phyloP scores from a whole-genome alignment of 1,140 invertebrate genomes.

The Bombus soroeensis region DNA sequence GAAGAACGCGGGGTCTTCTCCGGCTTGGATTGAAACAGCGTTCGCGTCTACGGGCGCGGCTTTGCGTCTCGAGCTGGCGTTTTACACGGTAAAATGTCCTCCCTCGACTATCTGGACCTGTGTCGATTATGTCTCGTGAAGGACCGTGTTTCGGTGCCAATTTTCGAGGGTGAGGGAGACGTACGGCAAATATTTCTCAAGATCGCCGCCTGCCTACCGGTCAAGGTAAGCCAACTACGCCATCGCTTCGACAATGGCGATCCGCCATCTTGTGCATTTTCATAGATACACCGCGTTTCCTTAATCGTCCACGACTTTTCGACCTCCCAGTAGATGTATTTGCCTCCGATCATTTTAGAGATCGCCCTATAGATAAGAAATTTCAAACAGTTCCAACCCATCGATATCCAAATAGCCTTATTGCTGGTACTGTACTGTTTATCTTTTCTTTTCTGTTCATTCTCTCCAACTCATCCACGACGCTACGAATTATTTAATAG shows the following conservation, averaged over 20 bases:
- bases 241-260: slow-evolving; percentile 67
- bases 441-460: slow-evolving; percentile 20
- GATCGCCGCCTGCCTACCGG: slow-evolving; percentile 85
- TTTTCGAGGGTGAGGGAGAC: slow-evolving; percentile 84
- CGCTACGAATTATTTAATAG: slow-evolving; percentile 40
- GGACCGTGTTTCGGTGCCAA: slow-evolving; percentile 84
- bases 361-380: slow-evolving; percentile 31
- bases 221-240: slow-evolving; percentile 84
- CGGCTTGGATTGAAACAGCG: slow-evolving; percentile 66
- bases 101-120: slow-evolving; percentile 83
- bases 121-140: slow-evolving; percentile 85
- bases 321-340: slow-evolving; percentile 42
- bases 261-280: slow-evolving; percentile 67
- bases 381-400: background rate
- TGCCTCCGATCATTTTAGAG: slow-evolving; percentile 13
- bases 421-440: background rate
- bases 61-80: slow-evolving; percentile 71
- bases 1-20: slow-evolving; percentile 64
- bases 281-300: slow-evolving; percentile 42
- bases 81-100: slow-evolving; percentile 80
- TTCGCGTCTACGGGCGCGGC: slow-evolving; percentile 72
- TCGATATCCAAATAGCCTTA: background rate
- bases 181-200: slow-evolving; percentile 84
- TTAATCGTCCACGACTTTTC: slow-evolving; percentile 18
- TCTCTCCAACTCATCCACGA: slow-evolving; percentile 27